These are phyloP conservation scores for Netelia virgata DNA, from an alignment of 2,888 invertebrate genomes.

Conservation along the genomic window DNA sequence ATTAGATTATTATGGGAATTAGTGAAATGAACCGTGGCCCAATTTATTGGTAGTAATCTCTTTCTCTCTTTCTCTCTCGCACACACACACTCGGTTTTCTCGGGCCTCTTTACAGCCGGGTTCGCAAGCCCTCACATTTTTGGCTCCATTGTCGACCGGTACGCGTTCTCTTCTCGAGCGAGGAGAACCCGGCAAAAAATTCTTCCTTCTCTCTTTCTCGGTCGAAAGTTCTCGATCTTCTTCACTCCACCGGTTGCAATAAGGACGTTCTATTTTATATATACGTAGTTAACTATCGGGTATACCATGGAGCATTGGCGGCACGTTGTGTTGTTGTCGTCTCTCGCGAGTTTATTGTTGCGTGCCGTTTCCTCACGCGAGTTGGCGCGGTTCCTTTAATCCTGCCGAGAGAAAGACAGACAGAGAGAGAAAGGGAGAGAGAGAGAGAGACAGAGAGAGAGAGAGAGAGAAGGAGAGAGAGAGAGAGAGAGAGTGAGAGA, in stretches of 20 bases:
- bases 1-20: conserved; percentile 84
- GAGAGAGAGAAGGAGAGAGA: too few species aligned
- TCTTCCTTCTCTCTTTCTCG: conserved; percentile 31
- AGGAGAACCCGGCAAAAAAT: background rate
- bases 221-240: conserved; percentile 9
- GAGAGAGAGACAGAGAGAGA: conserved; percentile 26
- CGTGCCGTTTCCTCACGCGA: conserved; percentile 61
- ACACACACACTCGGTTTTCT: conserved; percentile 40
- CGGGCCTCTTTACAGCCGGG: conserved; percentile 13
- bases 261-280: background rate
- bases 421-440: conserved; percentile 23
- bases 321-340: conserved; percentile 64
- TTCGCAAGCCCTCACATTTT: conserved; percentile 31
- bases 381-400: conserved; percentile 79
- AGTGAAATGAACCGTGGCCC: conserved; percentile 84
- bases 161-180: conserved; percentile 5
- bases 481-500: conserved; percentile 65
- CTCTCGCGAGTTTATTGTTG: conserved; percentile 70
- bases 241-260: background rate
- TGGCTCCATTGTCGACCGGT: conserved; percentile 51
- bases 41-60: conserved; percentile 84
- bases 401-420: conserved; percentile 72
- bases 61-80: conserved; percentile 71
- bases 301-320: conserved; percentile 57
- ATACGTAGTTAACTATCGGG: conserved; percentile 26